Conservation (phyloP, 2,113 vertebrate genomes). For the Morone chrysops region DNA sequence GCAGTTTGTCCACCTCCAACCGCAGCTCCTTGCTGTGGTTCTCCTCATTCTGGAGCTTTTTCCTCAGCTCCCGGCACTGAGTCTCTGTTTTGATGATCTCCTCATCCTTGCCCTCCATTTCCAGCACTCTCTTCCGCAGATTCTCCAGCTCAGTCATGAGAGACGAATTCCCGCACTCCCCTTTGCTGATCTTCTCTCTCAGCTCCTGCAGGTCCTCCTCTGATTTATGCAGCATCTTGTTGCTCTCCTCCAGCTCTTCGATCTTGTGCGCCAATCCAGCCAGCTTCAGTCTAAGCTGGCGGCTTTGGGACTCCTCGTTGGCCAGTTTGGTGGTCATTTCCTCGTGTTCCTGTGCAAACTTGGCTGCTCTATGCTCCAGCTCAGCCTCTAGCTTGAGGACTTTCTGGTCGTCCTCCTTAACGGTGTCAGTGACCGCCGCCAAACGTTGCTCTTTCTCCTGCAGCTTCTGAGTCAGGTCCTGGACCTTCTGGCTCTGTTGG, state of each 20-base stretch:
- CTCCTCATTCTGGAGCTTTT: constrained; percentile 91
- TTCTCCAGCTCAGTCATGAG: constrained; percentile 94
- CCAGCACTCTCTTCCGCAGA: constrained; percentile 92
- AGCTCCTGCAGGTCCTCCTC: constrained; percentile 93
- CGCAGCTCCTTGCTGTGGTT: constrained; percentile 89
- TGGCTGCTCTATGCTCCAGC: constrained; percentile 87
- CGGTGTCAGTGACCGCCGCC: constrained; percentile 77
- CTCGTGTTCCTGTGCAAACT: constrained; percentile 90
- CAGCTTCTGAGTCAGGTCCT: constrained; percentile 90
- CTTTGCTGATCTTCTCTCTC: constrained; percentile 92
- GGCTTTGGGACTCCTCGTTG: constrained; percentile 89
- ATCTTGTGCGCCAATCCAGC: constrained; percentile 85
- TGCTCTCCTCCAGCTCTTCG: constrained; percentile 93
- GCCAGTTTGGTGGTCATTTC: constrained; percentile 91
- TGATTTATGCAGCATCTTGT: constrained; percentile 88
- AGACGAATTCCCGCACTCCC: constrained; percentile 91
- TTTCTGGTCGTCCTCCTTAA: constrained; percentile 91
- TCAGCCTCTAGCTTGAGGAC: constrained; percentile 90
- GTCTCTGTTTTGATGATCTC: constrained; percentile 94
- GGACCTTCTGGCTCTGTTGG: constrained; percentile 92
- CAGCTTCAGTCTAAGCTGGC: constrained; percentile 90
- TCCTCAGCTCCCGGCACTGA: constrained; percentile 92
- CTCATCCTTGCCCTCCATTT: constrained; percentile 98
- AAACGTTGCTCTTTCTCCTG: constrained; percentile 91
- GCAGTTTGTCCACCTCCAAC: constrained; percentile 92